Base-by-base conservation (phyloP, 1,140 invertebrate genomes). In the Proctacanthus coquilletti region DNA sequence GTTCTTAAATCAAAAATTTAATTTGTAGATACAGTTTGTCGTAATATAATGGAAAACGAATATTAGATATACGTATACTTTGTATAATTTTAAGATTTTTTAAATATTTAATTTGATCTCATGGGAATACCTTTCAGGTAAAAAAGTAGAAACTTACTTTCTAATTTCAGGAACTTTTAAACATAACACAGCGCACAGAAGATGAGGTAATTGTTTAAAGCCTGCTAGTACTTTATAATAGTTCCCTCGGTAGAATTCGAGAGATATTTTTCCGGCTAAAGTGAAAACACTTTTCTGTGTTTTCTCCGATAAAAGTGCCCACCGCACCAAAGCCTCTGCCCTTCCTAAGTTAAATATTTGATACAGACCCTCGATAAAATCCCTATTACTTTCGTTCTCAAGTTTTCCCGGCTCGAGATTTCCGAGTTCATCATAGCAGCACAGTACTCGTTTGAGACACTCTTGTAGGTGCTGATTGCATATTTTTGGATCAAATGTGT, bases 381-480 rank as follows among this genome's bases (percentile, higher is more conserved):
- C 48, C 9, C 56, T 47, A 17, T 34, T 46, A 10, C 14, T 34
- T 9, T n/a, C 39, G 21, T 31, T 36, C 34, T 15, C 39, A 39
- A 18, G 38, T 35, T 32, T 34, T 35, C 19, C 18, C 25, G 21
- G n/a, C 11, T 15, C 15, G 11, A 6, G 11, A 19, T 35, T 18
- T 18, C 8, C 5, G 5, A 45, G 30, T 34, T 67, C 48, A 41
- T 71, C 68, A 51, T 80, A 75, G 4, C 70, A 57, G n/a, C 49
- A 46, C 0, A 74, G 49, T 4, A 73, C 47, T 11, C 62, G 58
- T 41, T 70, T 70, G 0, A 75, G 52, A 34, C 72, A 75, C 45
- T 75, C 73, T 38, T 65, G 56, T 29, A 75, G 47, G 46, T 75
- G 71, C 44, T 69, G 63, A 30, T 63, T 53, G 44, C 75, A 75